Percentiles rank a stretch among this genome's conserved stretches.
These are phyloP conservation scores for Leptinotarsa texana DNA, from an alignment of 1,140 invertebrate species.

Conservation along the genomic window DNA sequence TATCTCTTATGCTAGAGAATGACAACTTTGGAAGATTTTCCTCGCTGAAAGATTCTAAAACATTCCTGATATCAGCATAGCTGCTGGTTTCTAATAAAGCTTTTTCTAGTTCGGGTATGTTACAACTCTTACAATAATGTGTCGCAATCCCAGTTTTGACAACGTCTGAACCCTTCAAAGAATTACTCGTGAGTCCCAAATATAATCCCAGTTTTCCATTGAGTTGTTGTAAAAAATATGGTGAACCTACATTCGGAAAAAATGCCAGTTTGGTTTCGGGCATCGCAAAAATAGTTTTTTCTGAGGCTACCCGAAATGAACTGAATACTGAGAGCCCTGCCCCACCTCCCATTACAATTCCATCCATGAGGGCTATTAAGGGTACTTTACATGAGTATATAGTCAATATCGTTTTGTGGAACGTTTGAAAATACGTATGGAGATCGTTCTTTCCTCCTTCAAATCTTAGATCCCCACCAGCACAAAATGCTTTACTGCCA, in stretches of 20 bases:
- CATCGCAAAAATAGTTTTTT: slow-evolving; percentile 97
- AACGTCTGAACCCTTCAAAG: slow-evolving; percentile 85
- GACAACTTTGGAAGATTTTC: slow-evolving; percentile 68
- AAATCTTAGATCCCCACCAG: slow-evolving; percentile 93
- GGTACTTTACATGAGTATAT: slow-evolving; percentile 91
- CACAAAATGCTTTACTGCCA: slow-evolving; percentile 96
- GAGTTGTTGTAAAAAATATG: slow-evolving; percentile 87
- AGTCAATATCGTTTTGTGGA: not conserved
- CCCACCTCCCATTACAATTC: slow-evolving; percentile 99
- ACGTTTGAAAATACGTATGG: slow-evolving; percentile 82
- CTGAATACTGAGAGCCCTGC: slow-evolving; percentile 95
- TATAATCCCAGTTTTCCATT: slow-evolving; percentile 86
- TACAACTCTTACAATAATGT: slow-evolving; percentile 78
- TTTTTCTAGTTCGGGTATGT: slow-evolving; percentile 69
- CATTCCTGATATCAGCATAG: slow-evolving; percentile 63
- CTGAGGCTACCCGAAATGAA: slow-evolving; percentile 90
- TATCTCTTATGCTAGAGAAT: slow-evolving; percentile 70
- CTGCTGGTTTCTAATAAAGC: slow-evolving; percentile 65
- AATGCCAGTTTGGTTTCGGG: slow-evolving; percentile 95
- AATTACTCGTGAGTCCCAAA: slow-evolving; percentile 88
- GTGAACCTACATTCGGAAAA: slow-evolving; percentile 95
- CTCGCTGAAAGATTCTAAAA: slow-evolving; percentile 63
- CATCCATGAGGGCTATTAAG: slow-evolving; percentile 92
- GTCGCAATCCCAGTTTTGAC: slow-evolving; percentile 90
- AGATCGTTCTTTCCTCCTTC: slow-evolving; percentile 71